Evolutionary conservation across 2,113 vertebrate genomes (phyloP).

Genomic region (Tachycineta bicolor): DNA sequence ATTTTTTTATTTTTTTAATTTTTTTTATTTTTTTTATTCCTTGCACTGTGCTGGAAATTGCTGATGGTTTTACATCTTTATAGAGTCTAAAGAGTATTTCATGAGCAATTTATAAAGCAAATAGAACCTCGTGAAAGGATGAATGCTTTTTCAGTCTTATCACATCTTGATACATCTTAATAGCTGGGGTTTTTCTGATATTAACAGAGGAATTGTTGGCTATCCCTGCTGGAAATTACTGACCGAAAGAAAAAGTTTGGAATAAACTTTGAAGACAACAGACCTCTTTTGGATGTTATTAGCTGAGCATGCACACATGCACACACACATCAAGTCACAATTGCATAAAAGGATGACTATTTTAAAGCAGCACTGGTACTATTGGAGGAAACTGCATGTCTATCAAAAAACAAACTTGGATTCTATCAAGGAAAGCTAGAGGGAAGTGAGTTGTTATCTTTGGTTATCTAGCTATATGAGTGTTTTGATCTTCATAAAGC

Average conservation of each 20-base stretch:
- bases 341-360: constrained; percentile 51
- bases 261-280: constrained; percentile 80
- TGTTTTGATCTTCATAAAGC: constrained; percentile 99
- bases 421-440: constrained; percentile 21
- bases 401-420: constrained; percentile 25
- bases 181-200: constrained; percentile 80
- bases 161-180: constrained; percentile 66
- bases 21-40: constrained; percentile 46
- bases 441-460: constrained; percentile 99
- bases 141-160: constrained; percentile 80
- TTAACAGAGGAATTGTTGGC: constrained; percentile 77
- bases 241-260: constrained; percentile 76
- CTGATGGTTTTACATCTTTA: constrained; percentile 84
- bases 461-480: constrained; percentile 99
- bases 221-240: constrained; percentile 71
- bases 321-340: constrained; percentile 39
- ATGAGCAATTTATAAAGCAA: constrained; percentile 93
- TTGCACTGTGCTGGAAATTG: constrained; percentile 85
- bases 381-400: constrained; percentile 39
- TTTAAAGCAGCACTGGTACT: constrained; percentile 10
- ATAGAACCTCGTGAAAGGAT: constrained; percentile 89
- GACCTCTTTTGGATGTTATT: constrained; percentile 66
- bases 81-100: constrained; percentile 85
- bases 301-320: background rate
- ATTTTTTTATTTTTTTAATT: constrained; percentile 23